Evolutionary conservation across 2,113 vertebrate genomes (phyloP).

Genomic region (Anolis sagrei): DNA sequence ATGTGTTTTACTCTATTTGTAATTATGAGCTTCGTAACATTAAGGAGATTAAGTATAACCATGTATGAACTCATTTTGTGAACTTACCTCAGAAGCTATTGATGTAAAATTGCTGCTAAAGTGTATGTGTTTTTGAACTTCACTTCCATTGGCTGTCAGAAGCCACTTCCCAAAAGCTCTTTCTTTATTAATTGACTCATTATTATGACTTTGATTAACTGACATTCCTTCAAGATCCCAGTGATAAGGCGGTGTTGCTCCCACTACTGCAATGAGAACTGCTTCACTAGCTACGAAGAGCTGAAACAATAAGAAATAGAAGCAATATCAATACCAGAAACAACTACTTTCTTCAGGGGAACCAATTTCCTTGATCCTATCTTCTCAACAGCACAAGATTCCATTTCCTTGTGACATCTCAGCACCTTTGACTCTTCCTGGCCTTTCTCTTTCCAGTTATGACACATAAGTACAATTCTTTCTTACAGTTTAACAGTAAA

Average conservation of each 20-base stretch:
- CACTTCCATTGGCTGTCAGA: slow-evolving; percentile 73
- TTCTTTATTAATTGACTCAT: slow-evolving; percentile 56
- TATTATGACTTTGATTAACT: slow-evolving; percentile 71
- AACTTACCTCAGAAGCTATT: slow-evolving; percentile 81
- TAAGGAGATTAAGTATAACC: not conserved
- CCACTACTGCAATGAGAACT: slow-evolving; percentile 78
- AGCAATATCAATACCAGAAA: not conserved
- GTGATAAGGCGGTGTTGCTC: slow-evolving; percentile 76
- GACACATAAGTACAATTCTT: not conserved
- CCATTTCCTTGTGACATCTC: not conserved
- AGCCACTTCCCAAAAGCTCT: slow-evolving; percentile 77
- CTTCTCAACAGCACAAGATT: not conserved
- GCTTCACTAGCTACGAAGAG: slow-evolving; percentile 82
- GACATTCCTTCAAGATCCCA: slow-evolving; percentile 77
- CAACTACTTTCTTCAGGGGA: not conserved
- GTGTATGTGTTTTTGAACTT: slow-evolving; percentile 70
- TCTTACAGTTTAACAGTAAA: not conserved
- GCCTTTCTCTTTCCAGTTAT: not conserved
- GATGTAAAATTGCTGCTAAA: slow-evolving; percentile 81
- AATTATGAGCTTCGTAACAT: not conserved
- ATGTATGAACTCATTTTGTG: not conserved
- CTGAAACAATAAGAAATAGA: slow-evolving; percentile 65
- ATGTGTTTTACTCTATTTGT: too few species aligned
- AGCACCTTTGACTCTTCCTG: not conserved
- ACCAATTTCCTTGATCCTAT: not conserved